A percentile compares a stretch with the other conserved stretches of the same genome.
Conservation (phyloP, 2,113 vertebrate species). For the Lipophrys pholis region DNA sequence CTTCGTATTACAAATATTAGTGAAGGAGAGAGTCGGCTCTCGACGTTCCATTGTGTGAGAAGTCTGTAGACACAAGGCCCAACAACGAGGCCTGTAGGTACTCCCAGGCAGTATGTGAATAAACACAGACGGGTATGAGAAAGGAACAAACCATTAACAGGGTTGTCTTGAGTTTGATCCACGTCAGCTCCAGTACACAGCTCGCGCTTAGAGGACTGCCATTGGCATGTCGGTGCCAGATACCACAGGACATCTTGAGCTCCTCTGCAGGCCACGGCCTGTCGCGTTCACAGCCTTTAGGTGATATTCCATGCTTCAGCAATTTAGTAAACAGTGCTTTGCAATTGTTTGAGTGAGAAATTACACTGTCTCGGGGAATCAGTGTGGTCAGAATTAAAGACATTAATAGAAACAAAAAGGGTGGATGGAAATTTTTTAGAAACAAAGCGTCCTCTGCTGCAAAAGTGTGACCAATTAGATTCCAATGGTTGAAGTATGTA, state of each 20-base stretch:
- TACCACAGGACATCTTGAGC: neutral
- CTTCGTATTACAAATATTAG: no score
- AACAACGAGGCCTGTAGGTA: neutral
- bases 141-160: neutral
- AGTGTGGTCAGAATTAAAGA: no score
- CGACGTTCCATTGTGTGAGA: no score
- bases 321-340: neutral
- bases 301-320: neutral
- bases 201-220: neutral
- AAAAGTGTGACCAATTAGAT: neutral
- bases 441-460: neutral
- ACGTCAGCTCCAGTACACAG: neutral
- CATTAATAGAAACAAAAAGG: no score
- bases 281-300: neutral
- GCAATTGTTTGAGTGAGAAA: no score
- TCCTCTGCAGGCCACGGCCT: neutral
- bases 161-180: slow-evolving; percentile 3
- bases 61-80: no score
- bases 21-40: no score
- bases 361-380: no score
- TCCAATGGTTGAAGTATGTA: neutral
- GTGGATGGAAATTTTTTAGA: no score
- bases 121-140: neutral
- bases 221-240: neutral
- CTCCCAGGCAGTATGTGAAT: neutral